Evolutionary conservation across 2,888 invertebrate genomes (phyloP).

Genomic region (Orthosia gothica): DNA sequence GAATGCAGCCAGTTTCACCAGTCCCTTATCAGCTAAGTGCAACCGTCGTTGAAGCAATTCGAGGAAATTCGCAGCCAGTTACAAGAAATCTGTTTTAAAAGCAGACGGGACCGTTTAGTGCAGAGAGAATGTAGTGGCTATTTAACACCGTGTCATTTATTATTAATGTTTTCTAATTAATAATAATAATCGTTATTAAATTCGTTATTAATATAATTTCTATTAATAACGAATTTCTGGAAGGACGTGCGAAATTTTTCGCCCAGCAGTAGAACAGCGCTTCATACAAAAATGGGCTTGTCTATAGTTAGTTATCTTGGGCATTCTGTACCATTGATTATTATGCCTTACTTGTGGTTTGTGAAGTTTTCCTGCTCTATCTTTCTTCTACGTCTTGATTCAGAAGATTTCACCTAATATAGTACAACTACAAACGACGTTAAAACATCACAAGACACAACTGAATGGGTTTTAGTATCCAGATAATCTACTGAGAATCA

Average conservation of each 20-base stretch:
- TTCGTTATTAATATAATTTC: too few species aligned
- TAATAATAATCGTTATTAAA: too few species aligned
- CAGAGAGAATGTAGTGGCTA: not conserved
- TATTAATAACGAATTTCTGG: too few species aligned
- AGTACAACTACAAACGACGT: slow-evolving; percentile 15
- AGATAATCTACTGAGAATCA: slow-evolving; percentile 32
- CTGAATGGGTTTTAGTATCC: slow-evolving; percentile 49
- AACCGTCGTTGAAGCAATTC: slow-evolving; percentile 39
- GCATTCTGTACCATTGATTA: not conserved
- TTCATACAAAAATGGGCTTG: not conserved
- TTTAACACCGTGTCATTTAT: not conserved
- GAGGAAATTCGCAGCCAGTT: slow-evolving; percentile 46
- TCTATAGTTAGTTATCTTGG: not conserved
- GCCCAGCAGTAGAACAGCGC: too few species aligned
- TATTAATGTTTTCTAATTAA: too few species aligned
- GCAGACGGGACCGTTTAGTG: slow-evolving; percentile 2
- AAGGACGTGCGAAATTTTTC: too few species aligned
- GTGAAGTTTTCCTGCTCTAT: too few species aligned
- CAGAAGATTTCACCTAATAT: not conserved
- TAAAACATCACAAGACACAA: slow-evolving; percentile 41
- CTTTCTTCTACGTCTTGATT: not conserved
- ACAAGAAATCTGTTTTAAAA: slow-evolving; percentile 39
- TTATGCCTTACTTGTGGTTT: not conserved
- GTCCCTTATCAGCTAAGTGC: slow-evolving; percentile 34
- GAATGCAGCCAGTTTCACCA: slow-evolving; percentile 39